Conservation (phyloP, 2,113 vertebrate genomes). For the Ochotona curzoniae region DNA sequence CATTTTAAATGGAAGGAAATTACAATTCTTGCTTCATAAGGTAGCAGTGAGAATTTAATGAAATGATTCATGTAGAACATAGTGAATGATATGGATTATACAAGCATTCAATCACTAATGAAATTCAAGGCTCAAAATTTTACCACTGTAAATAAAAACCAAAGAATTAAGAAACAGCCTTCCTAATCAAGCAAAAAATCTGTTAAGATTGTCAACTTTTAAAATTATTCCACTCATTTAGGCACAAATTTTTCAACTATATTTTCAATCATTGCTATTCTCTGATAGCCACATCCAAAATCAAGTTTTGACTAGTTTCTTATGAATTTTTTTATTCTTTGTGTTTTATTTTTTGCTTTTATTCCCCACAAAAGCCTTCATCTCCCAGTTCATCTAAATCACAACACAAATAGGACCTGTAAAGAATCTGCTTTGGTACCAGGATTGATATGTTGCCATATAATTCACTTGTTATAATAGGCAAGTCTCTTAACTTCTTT, state of each 20-base stretch:
- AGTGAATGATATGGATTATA: background rate
- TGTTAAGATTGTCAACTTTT: background rate
- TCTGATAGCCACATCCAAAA: background rate
- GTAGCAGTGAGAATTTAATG: background rate
- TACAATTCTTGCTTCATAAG: background rate
- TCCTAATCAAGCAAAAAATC: background rate
- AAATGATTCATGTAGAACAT: background rate
- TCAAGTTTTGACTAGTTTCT: background rate
- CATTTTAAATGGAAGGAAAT: background rate
- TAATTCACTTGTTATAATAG: background rate
- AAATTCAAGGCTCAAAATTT: background rate
- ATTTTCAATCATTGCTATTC: background rate
- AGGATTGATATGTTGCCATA: background rate
- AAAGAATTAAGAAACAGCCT: background rate
- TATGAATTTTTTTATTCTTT: background rate
- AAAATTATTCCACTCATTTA: background rate
- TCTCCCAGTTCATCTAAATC: background rate
- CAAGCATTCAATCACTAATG: background rate
- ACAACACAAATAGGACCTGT: background rate
- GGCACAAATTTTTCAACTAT: background rate
- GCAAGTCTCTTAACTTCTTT: background rate
- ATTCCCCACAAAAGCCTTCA: background rate
- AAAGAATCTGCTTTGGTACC: background rate
- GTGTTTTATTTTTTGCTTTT: background rate
- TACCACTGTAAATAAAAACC: background rate